These are phyloP conservation scores for Eupristina koningsbergeri DNA, from an alignment of 1,140 invertebrate species.

Conservation along the genomic window DNA sequence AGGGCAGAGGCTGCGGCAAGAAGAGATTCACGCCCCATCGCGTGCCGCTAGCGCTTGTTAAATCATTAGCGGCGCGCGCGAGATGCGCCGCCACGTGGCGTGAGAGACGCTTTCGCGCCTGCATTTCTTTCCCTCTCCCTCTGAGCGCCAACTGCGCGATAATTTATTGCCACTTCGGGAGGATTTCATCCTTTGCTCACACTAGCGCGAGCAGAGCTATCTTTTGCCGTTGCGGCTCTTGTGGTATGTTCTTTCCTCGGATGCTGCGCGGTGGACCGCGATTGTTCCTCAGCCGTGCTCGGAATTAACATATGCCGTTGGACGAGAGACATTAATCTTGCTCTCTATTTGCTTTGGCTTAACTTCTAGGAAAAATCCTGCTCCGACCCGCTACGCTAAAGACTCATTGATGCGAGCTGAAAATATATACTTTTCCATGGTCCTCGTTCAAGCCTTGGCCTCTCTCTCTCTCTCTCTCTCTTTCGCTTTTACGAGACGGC, in stretches of 20 bases:
- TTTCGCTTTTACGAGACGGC: not conserved
- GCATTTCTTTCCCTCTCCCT: not conserved
- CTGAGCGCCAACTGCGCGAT: constrained; percentile 26
- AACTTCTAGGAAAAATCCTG: constrained; percentile 8
- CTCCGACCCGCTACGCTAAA: not conserved
- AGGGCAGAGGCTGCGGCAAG: too few relatives aligned
- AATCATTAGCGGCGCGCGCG: constrained; percentile 40
- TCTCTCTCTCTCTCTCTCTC: too few relatives aligned
- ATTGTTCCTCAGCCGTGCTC: not conserved
- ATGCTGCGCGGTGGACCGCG: not conserved
- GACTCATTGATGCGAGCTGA: constrained; percentile 19
- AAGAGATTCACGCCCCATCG: constrained; percentile 21
- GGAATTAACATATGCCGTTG: constrained; percentile 37
- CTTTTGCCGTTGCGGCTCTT: too few relatives aligned
- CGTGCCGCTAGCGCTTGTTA: constrained; percentile 36
- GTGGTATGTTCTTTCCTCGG: too few relatives aligned
- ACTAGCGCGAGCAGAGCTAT: not conserved
- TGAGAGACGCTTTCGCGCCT: not conserved
- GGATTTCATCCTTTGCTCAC: constrained; percentile 22
- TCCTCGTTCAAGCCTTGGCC: not conserved
- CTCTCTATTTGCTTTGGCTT: constrained; percentile 37
- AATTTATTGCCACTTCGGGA: constrained; percentile 44
- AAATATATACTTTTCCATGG: constrained; percentile 16
- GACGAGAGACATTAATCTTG: constrained; percentile 39
- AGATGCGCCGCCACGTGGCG: constrained; percentile 7